phyloP scores from a whole-genome alignment of 2,113 vertebrate genomes.

The Trogon surrucura region DNA sequence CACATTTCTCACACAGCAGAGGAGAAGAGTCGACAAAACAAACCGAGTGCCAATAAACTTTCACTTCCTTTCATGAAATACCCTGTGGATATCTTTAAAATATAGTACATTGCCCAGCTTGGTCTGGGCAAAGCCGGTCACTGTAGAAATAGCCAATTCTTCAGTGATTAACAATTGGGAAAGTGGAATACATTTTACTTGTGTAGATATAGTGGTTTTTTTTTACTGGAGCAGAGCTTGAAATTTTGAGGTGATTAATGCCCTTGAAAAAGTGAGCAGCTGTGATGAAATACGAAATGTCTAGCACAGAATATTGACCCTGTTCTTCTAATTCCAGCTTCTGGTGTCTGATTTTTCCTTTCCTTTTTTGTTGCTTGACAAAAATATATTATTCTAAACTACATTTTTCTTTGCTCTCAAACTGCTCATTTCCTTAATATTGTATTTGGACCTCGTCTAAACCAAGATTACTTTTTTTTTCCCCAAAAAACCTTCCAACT shows the following conservation, averaged over 20 bases:
- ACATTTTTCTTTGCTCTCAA: constrained; percentile 8
- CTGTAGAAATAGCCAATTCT: not conserved
- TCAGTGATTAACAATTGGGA: constrained; percentile 21
- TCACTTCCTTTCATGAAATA: not conserved
- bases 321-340: constrained; percentile 23
- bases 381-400: constrained; percentile 30
- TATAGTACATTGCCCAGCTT: not conserved
- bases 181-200: not conserved
- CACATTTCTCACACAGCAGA: not conserved
- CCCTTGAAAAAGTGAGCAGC: constrained; percentile 12
- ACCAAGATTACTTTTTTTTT: not conserved
- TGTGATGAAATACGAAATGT: not conserved
- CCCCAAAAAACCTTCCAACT: not conserved
- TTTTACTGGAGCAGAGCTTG: not conserved
- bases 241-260: constrained; percentile 22
- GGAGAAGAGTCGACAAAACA: not conserved
- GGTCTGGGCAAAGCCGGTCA: not conserved
- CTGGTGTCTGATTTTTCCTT: not conserved
- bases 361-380: not conserved
- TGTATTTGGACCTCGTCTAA: constrained; percentile 43
- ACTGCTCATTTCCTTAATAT: constrained; percentile 54
- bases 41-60: constrained; percentile 35
- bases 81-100: constrained; percentile 24
- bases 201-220: not conserved
- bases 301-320: not conserved